Base-by-base conservation (phyloP, 2,888 invertebrate species). In the Lydus trimaculatus region DNA sequence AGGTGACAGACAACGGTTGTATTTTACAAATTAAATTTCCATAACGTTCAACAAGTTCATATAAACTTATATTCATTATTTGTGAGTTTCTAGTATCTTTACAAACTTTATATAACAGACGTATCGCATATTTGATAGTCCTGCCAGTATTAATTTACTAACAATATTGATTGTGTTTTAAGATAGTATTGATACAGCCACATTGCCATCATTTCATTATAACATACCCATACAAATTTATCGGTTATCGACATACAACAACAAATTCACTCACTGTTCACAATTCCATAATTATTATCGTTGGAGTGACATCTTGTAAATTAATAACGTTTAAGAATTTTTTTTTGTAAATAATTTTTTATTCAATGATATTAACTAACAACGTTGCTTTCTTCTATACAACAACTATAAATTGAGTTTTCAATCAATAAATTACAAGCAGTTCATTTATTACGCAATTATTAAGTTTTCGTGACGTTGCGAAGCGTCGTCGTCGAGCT, bases 371-470 rank as follows among this genome's bases (percentile, higher is more conserved):
- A 56, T 56, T 56, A 67, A 58, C 61, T 56, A 31, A 61, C 64
- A 58, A 52, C 66, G 61, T 64, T 67, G 65, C 65, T 67, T 70
- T 64, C 65, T 70, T 61, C 23, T 66, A 72, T 66, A n/a, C n/a
- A n/a, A n/a, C n/a, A 70, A 75, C 71, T 72, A 72, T 74, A 75
- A 73, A 72, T 73, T 75, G 72, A 75, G 67, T 75, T 74, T 74
- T 72, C 71, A 72, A 73, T 76, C 75, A 71, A 76, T 76, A 76
- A 76, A 75, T 74, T 75, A 75, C 73, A 67, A 71, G 70, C 71
- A 72, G 71, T 73, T 76, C 73, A 75, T 76, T 76, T 75, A 75
- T 75, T 73, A 76, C 72, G 70, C 72, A 76, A 76, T 76, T 76
- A 75, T 74, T 75, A 74, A 76, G 76, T 75, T 75, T 76, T 73